phyloP scores from a whole-genome alignment of 2,113 vertebrate species.

The Anthoscopus minutus region DNA sequence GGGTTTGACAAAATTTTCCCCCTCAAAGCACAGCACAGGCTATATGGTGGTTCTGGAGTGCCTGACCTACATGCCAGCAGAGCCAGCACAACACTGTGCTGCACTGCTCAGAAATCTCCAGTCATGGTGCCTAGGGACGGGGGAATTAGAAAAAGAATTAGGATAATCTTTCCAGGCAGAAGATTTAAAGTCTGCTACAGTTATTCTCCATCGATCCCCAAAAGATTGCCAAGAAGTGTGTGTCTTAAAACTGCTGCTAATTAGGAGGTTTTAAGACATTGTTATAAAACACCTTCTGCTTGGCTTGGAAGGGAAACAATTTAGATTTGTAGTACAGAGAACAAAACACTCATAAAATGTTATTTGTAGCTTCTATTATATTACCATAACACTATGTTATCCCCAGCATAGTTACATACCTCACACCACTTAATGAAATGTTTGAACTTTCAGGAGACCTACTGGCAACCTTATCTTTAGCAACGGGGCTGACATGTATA shows the following conservation, averaged over 20 bases:
- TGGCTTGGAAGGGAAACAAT: conserved; percentile 29
- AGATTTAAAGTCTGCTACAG: conserved; percentile 57
- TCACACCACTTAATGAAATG: conserved; percentile 45
- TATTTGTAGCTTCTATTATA: conserved; percentile 62
- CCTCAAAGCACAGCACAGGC: neutral
- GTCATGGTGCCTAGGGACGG: neutral
- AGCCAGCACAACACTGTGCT: neutral
- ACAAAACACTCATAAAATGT: conserved; percentile 25
- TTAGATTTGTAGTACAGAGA: neutral
- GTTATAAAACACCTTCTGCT: conserved; percentile 32
- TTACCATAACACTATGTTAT: conserved; percentile 52
- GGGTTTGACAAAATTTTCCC: neutral
- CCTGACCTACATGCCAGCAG: neutral
- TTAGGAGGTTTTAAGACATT: conserved; percentile 59
- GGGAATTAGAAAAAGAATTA: conserved; percentile 54
- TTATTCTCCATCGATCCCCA: conserved; percentile 34
- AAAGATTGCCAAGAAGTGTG: conserved; percentile 56
- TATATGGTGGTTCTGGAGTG: neutral
- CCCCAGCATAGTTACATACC: conserved; percentile 29
- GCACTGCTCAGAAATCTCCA: conserved; percentile 29
- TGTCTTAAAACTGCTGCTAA: conserved; percentile 56
- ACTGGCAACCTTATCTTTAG: conserved; percentile 21
- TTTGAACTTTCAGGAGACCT: conserved; percentile 44
- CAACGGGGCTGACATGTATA: neutral
- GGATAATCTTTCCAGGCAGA: conserved; percentile 56